Base-by-base conservation (phyloP, 2,888 invertebrate species). In the Rapana venosa region DNA sequence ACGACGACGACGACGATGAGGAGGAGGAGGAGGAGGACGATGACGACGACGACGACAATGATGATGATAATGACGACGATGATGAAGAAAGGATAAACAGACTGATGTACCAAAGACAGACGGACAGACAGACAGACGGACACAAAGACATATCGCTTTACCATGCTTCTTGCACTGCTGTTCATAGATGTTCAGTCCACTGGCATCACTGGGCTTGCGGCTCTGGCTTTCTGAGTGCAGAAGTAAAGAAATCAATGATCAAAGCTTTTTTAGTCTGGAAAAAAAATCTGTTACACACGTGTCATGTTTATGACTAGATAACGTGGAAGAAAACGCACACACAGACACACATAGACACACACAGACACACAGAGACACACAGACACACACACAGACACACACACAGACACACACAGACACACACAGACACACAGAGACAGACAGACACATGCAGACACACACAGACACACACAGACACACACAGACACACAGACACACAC, bases 161-260 rank as follows among this genome's bases (percentile, higher is more conserved):
- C 90, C 90, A 74, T 86, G 30, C 47, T 83, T 88, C 56, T 70
- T 88, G 74, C 90, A 90, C 79, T 87, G 87, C 32, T 88, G 87
- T 84, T 90, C 88, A 89, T 90, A 90, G 36, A 66, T 35, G 36
- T 30, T 13, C 13, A 83, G 17, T 20, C 90, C 90, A 83, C 86
- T 89, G n/a, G 88, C 88, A 77, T 90, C 90, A 70, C 30, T 66
- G 26, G 30, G 61, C n/a, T 30, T 26, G 2, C 36, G 88, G 20
- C 66, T 26, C 66, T 88, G 22, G 11, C 35, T 88, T 36, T 70
- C 88, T 88, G 36, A 47, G 47, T 26, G 35, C 35, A 83, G 22
- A 35, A 36, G 66, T 20, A 74, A 87, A 35, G 13, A 47, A 47
- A 47, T 5, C 8, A 47, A 47, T 8, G 8, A 47, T 47, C 47